Evolutionary conservation across 2,797 vertebrate species (phyloP).

Genomic region (Hoplostethus atlanticus): DNA sequence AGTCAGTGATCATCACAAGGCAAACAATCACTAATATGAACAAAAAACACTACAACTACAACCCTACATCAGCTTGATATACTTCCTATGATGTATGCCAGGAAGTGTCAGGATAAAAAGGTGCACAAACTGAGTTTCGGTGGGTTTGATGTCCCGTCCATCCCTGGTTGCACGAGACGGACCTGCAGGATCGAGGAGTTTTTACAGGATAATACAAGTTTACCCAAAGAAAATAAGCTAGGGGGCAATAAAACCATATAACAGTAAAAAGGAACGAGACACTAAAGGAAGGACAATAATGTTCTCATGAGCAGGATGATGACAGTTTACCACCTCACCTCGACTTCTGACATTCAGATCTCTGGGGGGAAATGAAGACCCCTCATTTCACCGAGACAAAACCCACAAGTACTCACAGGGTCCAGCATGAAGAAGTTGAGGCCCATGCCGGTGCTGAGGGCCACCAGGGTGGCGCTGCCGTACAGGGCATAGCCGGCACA

Average conservation of each 20-base stretch:
- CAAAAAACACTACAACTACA: too few species aligned
- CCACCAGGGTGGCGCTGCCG: conserved; percentile 94
- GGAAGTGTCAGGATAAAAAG: too few species aligned
- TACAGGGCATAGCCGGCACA: conserved; percentile 96
- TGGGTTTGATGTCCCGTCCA: not conserved
- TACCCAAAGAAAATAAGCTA: conserved; percentile 25
- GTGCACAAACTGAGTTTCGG: not conserved
- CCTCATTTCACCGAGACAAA: too few species aligned
- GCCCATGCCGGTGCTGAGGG: conserved; percentile 93
- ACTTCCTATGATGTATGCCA: too few species aligned
- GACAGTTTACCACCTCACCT: not conserved
- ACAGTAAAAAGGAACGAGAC: not conserved
- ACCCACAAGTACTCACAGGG: conserved; percentile 84
- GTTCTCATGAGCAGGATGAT: not conserved
- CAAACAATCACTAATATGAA: too few species aligned
- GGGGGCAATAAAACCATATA: conserved; percentile 8
- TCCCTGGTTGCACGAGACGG: not conserved
- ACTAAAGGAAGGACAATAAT: not conserved
- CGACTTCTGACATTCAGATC: too few species aligned
- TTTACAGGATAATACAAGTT: conserved; percentile 17
- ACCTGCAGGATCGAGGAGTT: not conserved
- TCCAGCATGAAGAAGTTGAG: conserved; percentile 97
- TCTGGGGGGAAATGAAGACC: too few species aligned
- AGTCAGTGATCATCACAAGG: too few species aligned
- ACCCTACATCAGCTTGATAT: too few species aligned